These are phyloP conservation scores for Damaliscus lunatus DNA, from an alignment of 2,113 vertebrate species.

Conservation along the genomic window DNA sequence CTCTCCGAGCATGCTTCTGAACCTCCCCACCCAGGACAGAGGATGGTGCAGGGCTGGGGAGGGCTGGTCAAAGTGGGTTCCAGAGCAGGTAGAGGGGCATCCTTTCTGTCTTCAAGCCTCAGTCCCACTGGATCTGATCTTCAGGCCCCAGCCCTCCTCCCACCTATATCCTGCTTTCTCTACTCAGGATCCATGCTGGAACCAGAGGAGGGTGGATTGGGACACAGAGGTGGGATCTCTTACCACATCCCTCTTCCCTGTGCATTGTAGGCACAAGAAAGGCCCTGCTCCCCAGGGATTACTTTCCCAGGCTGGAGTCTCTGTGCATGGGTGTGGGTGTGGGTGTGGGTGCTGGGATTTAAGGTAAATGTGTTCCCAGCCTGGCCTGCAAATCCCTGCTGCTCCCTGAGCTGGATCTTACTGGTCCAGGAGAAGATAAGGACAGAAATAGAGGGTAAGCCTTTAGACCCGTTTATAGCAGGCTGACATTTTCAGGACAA, in stretches of 20 bases:
- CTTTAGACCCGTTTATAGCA: background rate
- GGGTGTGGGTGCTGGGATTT: background rate
- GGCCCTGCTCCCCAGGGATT: background rate
- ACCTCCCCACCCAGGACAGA: background rate
- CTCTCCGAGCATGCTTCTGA: background rate
- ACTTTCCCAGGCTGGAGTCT: background rate
- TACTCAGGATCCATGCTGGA: background rate
- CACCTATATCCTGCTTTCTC: background rate
- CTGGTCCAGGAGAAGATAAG: background rate
- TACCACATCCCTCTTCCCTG: background rate
- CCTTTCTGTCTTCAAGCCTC: background rate
- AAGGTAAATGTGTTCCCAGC: background rate
- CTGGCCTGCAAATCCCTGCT: background rate
- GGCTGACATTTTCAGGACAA: constrained; percentile 45
- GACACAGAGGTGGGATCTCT: background rate
- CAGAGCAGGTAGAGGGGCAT: background rate
- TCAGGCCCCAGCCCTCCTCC: background rate
- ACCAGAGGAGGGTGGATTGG: background rate
- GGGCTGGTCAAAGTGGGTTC: background rate
- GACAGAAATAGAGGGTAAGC: background rate
- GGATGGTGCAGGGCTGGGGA: background rate
- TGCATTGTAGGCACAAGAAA: background rate
- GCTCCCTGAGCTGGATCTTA: background rate
- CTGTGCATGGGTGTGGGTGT: background rate
- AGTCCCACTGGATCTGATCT: background rate